phyloP scores from a whole-genome alignment of 2,113 vertebrate genomes.

The Misgurnus mizolepis region DNA sequence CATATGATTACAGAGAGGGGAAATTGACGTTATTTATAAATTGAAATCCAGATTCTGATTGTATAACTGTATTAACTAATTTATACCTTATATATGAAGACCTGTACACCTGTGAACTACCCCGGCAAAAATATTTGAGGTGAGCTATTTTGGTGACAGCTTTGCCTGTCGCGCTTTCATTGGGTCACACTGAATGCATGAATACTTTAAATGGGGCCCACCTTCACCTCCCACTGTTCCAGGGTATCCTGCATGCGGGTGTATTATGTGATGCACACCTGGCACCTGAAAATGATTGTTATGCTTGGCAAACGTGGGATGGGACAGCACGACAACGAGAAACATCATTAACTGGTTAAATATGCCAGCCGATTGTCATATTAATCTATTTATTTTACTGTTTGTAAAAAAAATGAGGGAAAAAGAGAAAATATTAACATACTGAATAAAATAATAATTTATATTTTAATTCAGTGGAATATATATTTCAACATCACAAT shows the following conservation, averaged over 20 bases:
- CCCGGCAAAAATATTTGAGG: background rate
- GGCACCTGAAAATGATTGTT: background rate
- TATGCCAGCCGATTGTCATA: background rate
- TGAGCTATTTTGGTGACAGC: background rate
- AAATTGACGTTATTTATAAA: too few species aligned
- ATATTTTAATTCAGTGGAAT: too few species aligned
- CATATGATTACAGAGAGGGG: too few species aligned
- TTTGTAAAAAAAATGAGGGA: too few species aligned
- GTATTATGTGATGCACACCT: slow-evolving; percentile 62
- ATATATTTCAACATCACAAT: too few species aligned
- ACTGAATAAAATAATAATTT: too few species aligned
- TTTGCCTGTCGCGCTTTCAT: background rate
- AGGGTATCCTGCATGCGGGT: slow-evolving; percentile 70
- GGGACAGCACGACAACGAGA: background rate
- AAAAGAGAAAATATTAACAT: too few species aligned
- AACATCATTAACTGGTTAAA: background rate
- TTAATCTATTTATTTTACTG: too few species aligned
- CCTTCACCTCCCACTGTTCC: slow-evolving; percentile 24
- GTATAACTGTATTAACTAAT: background rate
- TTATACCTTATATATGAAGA: background rate
- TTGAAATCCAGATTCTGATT: too few species aligned
- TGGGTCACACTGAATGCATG: background rate
- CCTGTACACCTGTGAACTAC: background rate
- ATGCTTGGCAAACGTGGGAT: background rate
- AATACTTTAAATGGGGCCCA: background rate